Conservation (phyloP, 2,888 invertebrate genomes). For the Ceraclea dissimilis region DNA sequence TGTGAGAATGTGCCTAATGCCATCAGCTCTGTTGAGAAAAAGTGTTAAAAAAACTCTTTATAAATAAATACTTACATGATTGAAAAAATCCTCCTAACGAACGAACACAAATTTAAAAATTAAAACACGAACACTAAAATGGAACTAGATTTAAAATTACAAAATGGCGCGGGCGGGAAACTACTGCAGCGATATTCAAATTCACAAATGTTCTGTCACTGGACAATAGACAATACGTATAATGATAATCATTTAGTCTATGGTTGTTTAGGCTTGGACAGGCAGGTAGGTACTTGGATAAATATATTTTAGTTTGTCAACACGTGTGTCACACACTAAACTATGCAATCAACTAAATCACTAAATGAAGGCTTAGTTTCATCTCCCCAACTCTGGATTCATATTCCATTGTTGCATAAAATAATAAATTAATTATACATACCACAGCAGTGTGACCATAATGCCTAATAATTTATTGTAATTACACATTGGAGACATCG, state of each 20-base stretch:
- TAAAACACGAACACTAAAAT: no score
- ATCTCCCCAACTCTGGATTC: not conserved
- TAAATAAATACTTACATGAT: no score
- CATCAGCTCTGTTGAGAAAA: no score
- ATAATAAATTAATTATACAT: not conserved
- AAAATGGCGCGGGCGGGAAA: conserved; percentile 2
- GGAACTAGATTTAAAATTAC: not conserved
- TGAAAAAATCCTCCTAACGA: no score
- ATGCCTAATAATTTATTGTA: not conserved
- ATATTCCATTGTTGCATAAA: not conserved
- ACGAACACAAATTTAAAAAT: no score
- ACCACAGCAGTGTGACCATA: not conserved
- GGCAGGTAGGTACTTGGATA: not conserved
- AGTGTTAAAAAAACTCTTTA: no score
- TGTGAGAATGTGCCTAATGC: no score
- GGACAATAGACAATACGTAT: not conserved
- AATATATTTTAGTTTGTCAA: not conserved
- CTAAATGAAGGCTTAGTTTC: not conserved
- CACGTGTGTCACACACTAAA: not conserved
- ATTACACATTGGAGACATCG: no score
- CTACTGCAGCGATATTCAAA: no score
- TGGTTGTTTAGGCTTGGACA: not conserved
- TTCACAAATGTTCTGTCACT: not conserved
- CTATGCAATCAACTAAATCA: not conserved
- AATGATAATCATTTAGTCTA: not conserved